phyloP scores from a whole-genome alignment of 1,140 invertebrate genomes.

The Ganaspis sp. region DNA sequence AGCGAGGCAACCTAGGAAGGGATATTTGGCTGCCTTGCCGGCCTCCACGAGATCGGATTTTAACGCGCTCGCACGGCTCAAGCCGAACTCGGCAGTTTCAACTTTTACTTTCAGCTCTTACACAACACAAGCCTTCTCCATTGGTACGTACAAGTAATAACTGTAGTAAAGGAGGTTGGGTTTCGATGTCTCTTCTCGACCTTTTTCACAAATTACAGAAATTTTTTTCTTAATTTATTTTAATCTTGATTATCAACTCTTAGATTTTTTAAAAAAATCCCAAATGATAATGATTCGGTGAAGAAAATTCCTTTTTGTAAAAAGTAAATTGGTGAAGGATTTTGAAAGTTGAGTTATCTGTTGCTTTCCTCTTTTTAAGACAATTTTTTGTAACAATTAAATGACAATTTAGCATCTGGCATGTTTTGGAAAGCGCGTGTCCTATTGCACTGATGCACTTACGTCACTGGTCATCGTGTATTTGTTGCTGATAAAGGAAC shows the following conservation, averaged over 20 bases:
- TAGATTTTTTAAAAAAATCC: background rate
- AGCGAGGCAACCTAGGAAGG: constrained; percentile 54
- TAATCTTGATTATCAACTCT: background rate
- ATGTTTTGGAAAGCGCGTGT: background rate
- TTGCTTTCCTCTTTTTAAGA: background rate
- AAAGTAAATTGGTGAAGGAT: no score
- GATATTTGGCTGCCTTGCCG: constrained; percentile 62
- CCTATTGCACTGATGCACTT: constrained; percentile 7
- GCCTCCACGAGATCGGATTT: constrained; percentile 70
- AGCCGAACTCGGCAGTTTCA: constrained; percentile 72
- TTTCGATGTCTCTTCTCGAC: constrained; percentile 52
- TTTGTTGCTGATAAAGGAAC: background rate
- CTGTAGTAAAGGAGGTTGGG: constrained; percentile 47
- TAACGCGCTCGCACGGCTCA: constrained; percentile 69
- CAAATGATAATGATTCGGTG: no score
- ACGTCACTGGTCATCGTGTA: constrained; percentile 34
- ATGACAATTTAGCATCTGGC: constrained; percentile 1
- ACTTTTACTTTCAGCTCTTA: constrained; percentile 77
- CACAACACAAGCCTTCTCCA: constrained; percentile 69
- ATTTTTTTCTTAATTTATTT: background rate
- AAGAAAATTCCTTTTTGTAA: no score
- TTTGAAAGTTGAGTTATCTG: background rate
- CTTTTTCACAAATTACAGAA: constrained; percentile 35
- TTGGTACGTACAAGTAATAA: constrained; percentile 58
- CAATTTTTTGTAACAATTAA: constrained; percentile 2